Evolutionary conservation across 2,888 invertebrate genomes (phyloP), one percentile per base, ranked within the genome.

Genomic region (Steinernema hermaphroditum): DNA sequence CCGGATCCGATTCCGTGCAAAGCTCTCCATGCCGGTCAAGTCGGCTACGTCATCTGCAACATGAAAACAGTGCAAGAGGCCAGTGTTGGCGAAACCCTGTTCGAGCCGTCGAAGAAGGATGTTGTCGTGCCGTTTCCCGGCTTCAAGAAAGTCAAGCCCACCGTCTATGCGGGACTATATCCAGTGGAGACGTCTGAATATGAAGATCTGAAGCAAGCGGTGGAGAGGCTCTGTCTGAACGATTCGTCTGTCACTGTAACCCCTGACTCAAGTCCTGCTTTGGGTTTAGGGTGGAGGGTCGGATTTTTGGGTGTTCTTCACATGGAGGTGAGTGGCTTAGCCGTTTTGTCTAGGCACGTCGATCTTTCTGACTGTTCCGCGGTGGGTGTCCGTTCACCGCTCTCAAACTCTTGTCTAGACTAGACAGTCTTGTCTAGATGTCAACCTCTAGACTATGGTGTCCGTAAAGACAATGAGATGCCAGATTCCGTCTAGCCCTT

Each of bases 141-240:
- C 14, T 92, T 93, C 83, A 89, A 90, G 80, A 89, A 90, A 2
- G 90, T 91, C 4, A 91, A 91, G 83, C 92, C 93, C 0, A 92
- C 93, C 91, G 93, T 89, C 8, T 94, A 91, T 89, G 93, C 94
- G 75, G 94, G 94, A 0, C 90, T 95, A 73, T 98, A 93, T 88
- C 96, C 97, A 0, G 90, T 92, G 69, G 94, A 96, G 87, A 94
- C 81, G 0, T 41, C 77, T 6, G 81, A 83, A 27, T 86, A 85
- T 37, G 86, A 85, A 19, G 77, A 69, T 54, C 68, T 86, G 70
- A 82, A 94, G 86, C 91, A 90, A 84, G 93, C 97, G 14, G 92
- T 98, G 71, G 94, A 94, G 76, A 94, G 94, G 88, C 89, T 98
- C 62, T 90, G 91, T n/a, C 89, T 98, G 49, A 98, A 96, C 88